Conservation (phyloP, 2,113 vertebrate genomes). For the Empidonax alnorum region DNA sequence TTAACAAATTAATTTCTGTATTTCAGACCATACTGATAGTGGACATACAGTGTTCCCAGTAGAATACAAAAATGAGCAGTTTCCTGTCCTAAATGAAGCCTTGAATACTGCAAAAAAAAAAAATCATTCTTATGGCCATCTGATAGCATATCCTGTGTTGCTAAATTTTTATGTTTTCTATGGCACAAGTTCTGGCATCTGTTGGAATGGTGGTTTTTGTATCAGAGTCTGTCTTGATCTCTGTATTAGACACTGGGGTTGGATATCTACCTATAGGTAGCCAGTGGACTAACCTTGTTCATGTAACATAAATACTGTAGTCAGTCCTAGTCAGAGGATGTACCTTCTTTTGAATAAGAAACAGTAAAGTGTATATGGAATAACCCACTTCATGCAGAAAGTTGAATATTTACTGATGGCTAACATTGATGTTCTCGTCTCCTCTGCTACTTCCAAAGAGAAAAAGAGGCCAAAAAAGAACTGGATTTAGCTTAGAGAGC, state of each 20-base stretch:
- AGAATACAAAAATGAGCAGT: background rate
- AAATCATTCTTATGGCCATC: background rate
- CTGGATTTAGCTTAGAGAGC: background rate
- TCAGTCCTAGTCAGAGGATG: background rate
- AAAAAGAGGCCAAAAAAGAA: background rate
- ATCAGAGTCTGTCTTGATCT: background rate
- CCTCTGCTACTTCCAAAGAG: background rate
- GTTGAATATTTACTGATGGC: background rate
- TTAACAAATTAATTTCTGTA: slow-evolving; percentile 49
- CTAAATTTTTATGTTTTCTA: background rate
- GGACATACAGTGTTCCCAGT: background rate
- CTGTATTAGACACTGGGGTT: background rate
- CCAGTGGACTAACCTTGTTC: background rate
- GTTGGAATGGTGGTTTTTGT: background rate
- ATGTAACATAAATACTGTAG: background rate
- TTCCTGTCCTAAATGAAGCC: background rate
- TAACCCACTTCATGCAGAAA: background rate
- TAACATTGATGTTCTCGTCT: background rate
- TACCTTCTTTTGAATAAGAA: background rate
- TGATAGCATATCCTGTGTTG: background rate
- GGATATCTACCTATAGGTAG: background rate
- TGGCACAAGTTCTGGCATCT: background rate
- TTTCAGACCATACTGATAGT: slow-evolving; percentile 14
- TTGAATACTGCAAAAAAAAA: background rate
- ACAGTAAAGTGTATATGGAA: background rate